These are phyloP conservation scores for Grantiella picta DNA, from an alignment of 2,113 vertebrate genomes.

Conservation along the genomic window DNA sequence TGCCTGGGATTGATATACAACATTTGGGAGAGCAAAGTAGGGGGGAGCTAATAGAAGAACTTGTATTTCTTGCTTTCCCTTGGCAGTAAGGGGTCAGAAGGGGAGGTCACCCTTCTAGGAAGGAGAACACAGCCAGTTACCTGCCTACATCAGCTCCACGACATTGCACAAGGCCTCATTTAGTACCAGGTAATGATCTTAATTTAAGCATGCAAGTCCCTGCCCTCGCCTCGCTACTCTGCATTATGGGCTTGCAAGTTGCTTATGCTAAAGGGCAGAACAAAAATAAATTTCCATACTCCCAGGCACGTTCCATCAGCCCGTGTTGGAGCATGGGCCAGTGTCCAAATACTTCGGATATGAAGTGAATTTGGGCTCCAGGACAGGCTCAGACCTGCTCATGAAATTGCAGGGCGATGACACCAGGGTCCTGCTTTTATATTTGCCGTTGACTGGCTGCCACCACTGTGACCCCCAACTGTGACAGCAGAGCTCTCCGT, in stretches of 20 bases:
- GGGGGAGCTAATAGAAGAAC: not conserved
- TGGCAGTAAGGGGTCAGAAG: not conserved
- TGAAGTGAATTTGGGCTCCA: slow-evolving; percentile 33
- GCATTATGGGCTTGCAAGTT: not conserved
- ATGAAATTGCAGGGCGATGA: not conserved
- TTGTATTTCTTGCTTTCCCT: not conserved
- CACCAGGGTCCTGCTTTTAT: slow-evolving; percentile 14
- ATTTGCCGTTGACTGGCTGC: not conserved
- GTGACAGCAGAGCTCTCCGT: not conserved
- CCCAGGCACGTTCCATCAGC: slow-evolving; percentile 39
- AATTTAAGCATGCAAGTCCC: not conserved
- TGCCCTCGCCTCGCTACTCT: not conserved
- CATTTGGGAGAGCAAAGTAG: not conserved
- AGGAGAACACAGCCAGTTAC: not conserved
- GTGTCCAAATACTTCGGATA: slow-evolving; percentile 35
- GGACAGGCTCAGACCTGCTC: slow-evolving; percentile 45
- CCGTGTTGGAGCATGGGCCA: not conserved
- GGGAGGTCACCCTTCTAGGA: slow-evolving; percentile 6
- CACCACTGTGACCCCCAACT: not conserved
- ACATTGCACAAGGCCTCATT: not conserved
- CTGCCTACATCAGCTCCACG: not conserved
- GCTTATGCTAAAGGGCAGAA: slow-evolving; percentile 53
- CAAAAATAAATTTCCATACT: slow-evolving; percentile 50
- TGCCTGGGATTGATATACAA: not conserved
- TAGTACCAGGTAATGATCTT: not conserved